phyloP scores from a whole-genome alignment of 2,888 invertebrate species.

The Adelognathus sp. region DNA sequence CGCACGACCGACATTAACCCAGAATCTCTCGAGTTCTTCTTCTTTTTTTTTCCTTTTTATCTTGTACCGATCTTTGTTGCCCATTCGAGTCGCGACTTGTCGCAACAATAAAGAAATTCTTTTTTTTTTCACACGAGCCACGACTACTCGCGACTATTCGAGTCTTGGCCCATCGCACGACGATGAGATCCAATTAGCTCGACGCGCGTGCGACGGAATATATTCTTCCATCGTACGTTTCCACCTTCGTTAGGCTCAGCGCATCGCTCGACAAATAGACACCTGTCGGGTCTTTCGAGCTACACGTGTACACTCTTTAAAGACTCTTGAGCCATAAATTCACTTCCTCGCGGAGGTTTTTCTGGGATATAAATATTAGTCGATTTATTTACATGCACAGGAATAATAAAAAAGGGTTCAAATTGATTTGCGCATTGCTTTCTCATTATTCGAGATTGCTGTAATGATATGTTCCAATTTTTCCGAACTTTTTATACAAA shows the following conservation, averaged over 20 bases:
- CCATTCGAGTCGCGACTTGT: slow-evolving; percentile 2
- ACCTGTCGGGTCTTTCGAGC: background rate
- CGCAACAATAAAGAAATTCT: slow-evolving; percentile 35
- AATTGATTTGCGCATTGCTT: no score
- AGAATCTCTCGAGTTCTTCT: slow-evolving; percentile 63
- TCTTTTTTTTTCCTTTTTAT: no score
- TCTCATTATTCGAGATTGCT: no score
- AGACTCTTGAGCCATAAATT: background rate
- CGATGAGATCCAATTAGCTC: slow-evolving; percentile 31
- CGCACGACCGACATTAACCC: slow-evolving; percentile 64
- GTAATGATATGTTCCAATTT: no score
- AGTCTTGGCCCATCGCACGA: slow-evolving; percentile 11
- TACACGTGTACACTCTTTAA: background rate
- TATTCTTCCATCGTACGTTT: background rate
- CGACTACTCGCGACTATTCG: background rate
- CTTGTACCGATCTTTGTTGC: slow-evolving; percentile 22
- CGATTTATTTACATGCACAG: no score
- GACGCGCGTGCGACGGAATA: slow-evolving; percentile 19
- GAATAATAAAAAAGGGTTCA: no score
- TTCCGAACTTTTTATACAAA: no score
- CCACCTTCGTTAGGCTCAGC: background rate
- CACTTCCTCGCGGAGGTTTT: no score
- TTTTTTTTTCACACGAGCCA: slow-evolving; percentile 34
- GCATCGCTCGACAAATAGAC: background rate
- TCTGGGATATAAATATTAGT: no score